Base-by-base conservation (phyloP, 53 echinoderm and acorn worm genomes). In the Luidia sarsii region DNA sequence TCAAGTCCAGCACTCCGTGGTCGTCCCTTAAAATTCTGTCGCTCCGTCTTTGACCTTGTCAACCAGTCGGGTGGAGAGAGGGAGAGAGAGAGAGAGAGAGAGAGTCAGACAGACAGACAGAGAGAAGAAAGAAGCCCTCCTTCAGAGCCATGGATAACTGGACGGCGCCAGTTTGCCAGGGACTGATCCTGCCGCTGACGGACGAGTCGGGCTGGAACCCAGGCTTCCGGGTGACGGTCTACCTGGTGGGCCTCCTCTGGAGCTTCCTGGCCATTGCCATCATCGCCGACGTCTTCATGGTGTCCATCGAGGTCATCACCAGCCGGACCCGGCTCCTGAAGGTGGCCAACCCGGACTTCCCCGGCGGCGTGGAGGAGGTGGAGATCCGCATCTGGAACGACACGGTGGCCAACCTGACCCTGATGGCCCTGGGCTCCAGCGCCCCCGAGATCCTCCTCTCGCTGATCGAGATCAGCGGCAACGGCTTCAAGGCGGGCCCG, bases 341-440 rank as follows among this genome's bases (percentile, higher is more conserved):
- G 64, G 60, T 90, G 6, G 79, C 92, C 61, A 93, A 88, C 14
- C 82, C 90, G 2, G 70, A 84, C 23, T 82, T 65, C 39, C 82
- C 82, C 1, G 96, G 90, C 10, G 93, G 86, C 24, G 71, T 95
- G 10, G 93, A 95, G 28, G 96, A 93, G 64, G 56, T 95, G 1
- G 96, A 95, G 70, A 85, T 95, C 36, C 77, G 90, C 16, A 86
- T 95, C 24, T 95, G 96, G 96, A 95, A 95, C 48, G 93, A 92
- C 57, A 95, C 96, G 1, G 96, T 95, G 4, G 96, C 96, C 50
- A 95, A 95, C 67, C 74, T 95, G 8, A 95, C 96, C 18, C 86
- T 95, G 39, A 90, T 95, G 93, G 96, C 96, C 0, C 57, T 95
- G 64, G 96, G 92, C 16, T 93, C 96, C 61, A 90, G 90, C 29